phyloP scores from a whole-genome alignment of 2,113 vertebrate genomes.

The Chionodraco myersi region DNA sequence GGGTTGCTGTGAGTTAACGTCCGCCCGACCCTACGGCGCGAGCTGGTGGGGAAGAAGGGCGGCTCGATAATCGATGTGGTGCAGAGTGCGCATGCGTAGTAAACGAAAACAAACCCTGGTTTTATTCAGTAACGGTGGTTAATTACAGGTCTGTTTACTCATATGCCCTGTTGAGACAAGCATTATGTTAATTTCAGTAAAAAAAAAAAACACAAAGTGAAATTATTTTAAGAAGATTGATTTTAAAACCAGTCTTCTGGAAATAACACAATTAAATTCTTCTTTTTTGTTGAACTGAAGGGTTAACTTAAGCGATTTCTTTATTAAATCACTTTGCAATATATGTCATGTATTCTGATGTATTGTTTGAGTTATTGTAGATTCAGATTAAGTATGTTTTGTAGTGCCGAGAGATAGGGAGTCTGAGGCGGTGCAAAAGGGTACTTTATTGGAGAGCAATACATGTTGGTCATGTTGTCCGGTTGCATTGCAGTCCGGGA shows the following conservation, averaged over 20 bases:
- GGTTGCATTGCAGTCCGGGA: too few relatives aligned
- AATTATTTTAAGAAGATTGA: neutral
- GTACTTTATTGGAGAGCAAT: too few relatives aligned
- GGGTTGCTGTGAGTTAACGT: conserved; percentile 65
- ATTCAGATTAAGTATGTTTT: neutral
- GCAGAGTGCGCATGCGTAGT: conserved; percentile 66
- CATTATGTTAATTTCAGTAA: neutral
- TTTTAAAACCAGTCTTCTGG: neutral
- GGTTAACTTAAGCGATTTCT: neutral
- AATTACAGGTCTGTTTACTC: neutral
- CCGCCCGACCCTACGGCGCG: conserved; percentile 67
- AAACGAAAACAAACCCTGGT: neutral
- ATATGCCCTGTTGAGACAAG: rapidly evolving
- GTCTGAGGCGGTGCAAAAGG: too few relatives aligned
- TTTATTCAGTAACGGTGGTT: neutral
- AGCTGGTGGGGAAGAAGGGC: conserved; percentile 71
- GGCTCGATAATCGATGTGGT: conserved; percentile 40
- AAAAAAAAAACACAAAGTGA: neutral
- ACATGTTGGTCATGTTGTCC: too few relatives aligned
- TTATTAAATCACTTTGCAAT: too few relatives aligned
- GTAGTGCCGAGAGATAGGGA: too few relatives aligned
- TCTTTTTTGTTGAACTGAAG: neutral
- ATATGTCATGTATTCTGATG: too few relatives aligned
- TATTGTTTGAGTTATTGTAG: neutral
- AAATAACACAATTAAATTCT: neutral